Percentiles rank a stretch among this genome's conserved stretches.
phyloP scores from a whole-genome alignment of 2,888 invertebrate species.

The Formica aserva region DNA sequence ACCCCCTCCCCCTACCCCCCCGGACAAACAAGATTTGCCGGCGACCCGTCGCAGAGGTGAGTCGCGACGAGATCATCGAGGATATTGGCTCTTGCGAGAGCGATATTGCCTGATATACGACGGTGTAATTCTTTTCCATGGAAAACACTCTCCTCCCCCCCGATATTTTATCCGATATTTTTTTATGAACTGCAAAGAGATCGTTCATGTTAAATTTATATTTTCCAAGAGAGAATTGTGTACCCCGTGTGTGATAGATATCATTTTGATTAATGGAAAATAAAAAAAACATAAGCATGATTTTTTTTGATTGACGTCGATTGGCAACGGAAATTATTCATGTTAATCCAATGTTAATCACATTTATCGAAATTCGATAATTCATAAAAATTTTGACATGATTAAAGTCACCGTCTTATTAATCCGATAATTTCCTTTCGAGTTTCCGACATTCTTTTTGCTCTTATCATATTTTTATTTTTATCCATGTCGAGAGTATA shows the following conservation, averaged over 20 bases:
- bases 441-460: not conserved
- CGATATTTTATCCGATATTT: not conserved
- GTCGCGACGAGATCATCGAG: slow-evolving; percentile 9
- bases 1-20: too few relatives aligned
- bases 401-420: not conserved
- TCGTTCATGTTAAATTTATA: not conserved
- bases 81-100: slow-evolving; percentile 22
- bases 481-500: not conserved
- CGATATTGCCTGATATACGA: not conserved
- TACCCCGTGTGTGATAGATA: not conserved
- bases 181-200: not conserved
- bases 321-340: not conserved
- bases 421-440: not conserved
- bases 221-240: not conserved
- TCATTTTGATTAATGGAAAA: not conserved
- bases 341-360: too few relatives aligned
- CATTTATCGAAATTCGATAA: not conserved
- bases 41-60: not conserved
- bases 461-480: not conserved
- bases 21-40: slow-evolving; percentile 33
- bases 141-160: not conserved
- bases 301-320: not conserved
- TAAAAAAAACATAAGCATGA: not conserved
- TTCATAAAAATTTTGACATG: not conserved
- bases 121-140: slow-evolving; percentile 7